A percentile compares a stretch with the other conserved stretches of the same genome.
phyloP scores from a whole-genome alignment of 2,888 invertebrate genomes.

The Nemapogon koenigi region DNA sequence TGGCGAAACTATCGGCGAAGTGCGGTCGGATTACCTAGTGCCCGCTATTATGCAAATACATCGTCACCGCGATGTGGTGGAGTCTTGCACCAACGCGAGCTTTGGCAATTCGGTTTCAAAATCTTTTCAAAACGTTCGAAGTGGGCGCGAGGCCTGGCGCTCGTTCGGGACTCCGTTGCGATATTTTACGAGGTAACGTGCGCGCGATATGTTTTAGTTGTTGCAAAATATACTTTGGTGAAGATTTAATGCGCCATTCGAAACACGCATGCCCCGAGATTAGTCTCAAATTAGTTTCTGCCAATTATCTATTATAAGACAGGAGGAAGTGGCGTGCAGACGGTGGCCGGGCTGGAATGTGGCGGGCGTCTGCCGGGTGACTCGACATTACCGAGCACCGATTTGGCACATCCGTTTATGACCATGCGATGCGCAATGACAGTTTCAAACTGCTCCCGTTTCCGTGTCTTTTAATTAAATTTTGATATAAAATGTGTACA shows the following conservation, averaged over 20 bases:
- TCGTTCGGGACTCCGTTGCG: not conserved
- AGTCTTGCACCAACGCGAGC: constrained; percentile 52
- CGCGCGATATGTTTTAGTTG: no score
- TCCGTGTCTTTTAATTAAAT: no score
- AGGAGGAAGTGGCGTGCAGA: constrained; percentile 18
- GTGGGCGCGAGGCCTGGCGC: constrained; percentile 29
- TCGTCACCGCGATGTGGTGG: constrained; percentile 45
- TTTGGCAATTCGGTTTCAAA: constrained; percentile 56
- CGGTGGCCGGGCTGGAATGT: constrained; percentile 56
- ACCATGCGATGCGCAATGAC: no score
- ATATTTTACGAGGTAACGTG: not conserved
- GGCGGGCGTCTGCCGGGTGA: constrained; percentile 55
- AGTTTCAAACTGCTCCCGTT: constrained; percentile 32
- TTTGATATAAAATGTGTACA: no score
- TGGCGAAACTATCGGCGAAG: constrained; percentile 34
- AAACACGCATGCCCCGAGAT: no score
- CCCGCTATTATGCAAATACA: constrained; percentile 57
- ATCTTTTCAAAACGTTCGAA: constrained; percentile 50
- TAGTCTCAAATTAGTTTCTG: no score
- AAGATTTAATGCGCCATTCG: no score
- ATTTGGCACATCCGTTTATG: constrained; percentile 61
- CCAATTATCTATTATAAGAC: no score
- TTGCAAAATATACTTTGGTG: no score
- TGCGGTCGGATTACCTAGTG: constrained; percentile 37
- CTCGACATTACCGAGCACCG: constrained; percentile 41